Base-by-base conservation (phyloP, 2,888 invertebrate species). In the Xestia sexstrigata region DNA sequence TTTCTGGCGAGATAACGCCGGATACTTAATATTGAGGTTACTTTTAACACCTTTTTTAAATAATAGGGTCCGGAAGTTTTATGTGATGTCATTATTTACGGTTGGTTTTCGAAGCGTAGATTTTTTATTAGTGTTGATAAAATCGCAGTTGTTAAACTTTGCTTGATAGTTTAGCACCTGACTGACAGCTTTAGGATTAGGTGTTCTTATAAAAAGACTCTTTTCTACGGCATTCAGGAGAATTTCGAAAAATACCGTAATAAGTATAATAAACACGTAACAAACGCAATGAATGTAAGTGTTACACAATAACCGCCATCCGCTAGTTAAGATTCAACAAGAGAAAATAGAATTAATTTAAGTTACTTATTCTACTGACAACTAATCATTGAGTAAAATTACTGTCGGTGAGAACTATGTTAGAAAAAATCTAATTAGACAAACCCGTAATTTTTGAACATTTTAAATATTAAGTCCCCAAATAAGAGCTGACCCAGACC, bases 1-100 rank as follows among this genome's bases (percentile, higher is more conserved):
- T 78, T 45, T 47, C 74, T 72, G 67, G 70, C 70, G 70, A 84
- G 87, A 86, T 79, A 79, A 79, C 55, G 55, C 52, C 39, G 42
- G 52, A 35, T 70, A 75, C 63, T 83, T 72, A 83, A 86, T 58
- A 62, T 47, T 60, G 39, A 39, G 52, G 60, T 45, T 63, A 73
- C 45, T 78, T 67, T 73, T 73, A 70, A 86, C 87, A 86, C 84
- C 70, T 70, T 79, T 83, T 83, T 79, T 23, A 72, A 79, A 86
- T 77, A 78, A 79, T 79, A 55, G 79, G 26, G 35, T 23, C 15
- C 39, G 39, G 23, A 79, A 78, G n/a, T 63, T 79, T 62, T 62
- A 69, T 70, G 62, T 65, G 69, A 78, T 47, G 15, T 13, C 35
- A 39, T 83, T 83, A 83, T 66, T 83, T 60, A 83, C 23, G 65